Evolutionary conservation across 2,888 invertebrate species (phyloP).

Genomic region (Luperina nickerlii): DNA sequence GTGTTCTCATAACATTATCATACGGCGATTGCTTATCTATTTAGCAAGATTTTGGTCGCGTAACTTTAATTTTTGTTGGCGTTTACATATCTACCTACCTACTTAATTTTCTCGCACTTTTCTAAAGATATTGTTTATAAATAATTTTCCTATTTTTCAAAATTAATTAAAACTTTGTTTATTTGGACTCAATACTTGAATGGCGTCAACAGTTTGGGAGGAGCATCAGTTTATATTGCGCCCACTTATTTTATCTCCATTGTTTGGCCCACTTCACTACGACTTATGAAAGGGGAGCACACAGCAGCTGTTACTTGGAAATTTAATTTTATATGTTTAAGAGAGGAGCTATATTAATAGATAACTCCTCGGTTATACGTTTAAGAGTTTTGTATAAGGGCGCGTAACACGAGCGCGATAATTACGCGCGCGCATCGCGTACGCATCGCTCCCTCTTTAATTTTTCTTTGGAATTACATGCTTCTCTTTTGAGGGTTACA

Average conservation of each 20-base stretch:
- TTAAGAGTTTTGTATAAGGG: background rate
- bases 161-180: constrained; percentile 19
- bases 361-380: background rate
- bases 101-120: background rate
- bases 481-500: too few relatives aligned
- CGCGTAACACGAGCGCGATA: too few relatives aligned
- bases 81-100: background rate
- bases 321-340: constrained; percentile 15
- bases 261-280: constrained; percentile 47
- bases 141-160: background rate
- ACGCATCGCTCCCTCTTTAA: too few relatives aligned
- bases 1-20: background rate
- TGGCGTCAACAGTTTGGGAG: constrained; percentile 31
- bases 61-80: background rate
- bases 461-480: too few relatives aligned
- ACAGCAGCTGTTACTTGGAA: constrained; percentile 33
- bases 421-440: too few relatives aligned
- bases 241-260: constrained; percentile 64
- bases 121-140: background rate
- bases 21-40: background rate
- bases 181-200: constrained; percentile 19
- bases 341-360: background rate
- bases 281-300: constrained; percentile 40
- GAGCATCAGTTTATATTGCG: constrained; percentile 21
- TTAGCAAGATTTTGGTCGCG: background rate